Base-by-base conservation (phyloP, 2,113 vertebrate genomes). In the Epinephelus fuscoguttatus region DNA sequence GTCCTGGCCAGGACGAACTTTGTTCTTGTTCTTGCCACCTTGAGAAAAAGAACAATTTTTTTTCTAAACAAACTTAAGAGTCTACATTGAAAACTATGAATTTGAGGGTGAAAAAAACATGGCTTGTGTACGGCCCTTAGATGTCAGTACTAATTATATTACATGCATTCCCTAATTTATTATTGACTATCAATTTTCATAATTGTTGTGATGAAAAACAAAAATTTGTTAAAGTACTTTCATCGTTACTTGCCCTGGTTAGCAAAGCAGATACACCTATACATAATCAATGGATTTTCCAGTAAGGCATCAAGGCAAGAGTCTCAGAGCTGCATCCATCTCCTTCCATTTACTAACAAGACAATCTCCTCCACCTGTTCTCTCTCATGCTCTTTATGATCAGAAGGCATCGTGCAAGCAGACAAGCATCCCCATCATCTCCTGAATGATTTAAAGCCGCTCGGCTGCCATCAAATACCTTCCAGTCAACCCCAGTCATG, bases 401-500 rank as follows among this genome's bases (percentile, higher is more conserved):
- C 78, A 78, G 30, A 78, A 68, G 72, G 33, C 83, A 66, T 45
- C 45, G 40, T 61, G 23, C 52, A 67, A 68, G 79, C 59, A 79
- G 70, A 74, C 56, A 72, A 53, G 19, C 69, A 49, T 68, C 68
- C n/a, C 70, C 66, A 21, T 80, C 53, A 21, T 78, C 67, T 70
- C 49, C 55, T 83, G 76, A 91, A 89, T 81, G 72, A 91, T 84
- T 86, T 91, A 85, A 68, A 79, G 53, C 56, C 40, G 1, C 73
- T 77, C 66, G 57, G 47, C 42, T n/a, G 50, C 70, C 84, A 85
- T 90, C 79, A 85, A 81, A 86, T 61, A 72, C 75, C 27, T 52
- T 25, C 27, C 55, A 59, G 55, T 81, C 61, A 57, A 49, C 75
- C 45, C 59, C 30, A 71, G 73, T 76, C 75, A 75, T 37, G 40